Conservation (phyloP, 1,140 invertebrate genomes). For the Rhysida immarginata region DNA sequence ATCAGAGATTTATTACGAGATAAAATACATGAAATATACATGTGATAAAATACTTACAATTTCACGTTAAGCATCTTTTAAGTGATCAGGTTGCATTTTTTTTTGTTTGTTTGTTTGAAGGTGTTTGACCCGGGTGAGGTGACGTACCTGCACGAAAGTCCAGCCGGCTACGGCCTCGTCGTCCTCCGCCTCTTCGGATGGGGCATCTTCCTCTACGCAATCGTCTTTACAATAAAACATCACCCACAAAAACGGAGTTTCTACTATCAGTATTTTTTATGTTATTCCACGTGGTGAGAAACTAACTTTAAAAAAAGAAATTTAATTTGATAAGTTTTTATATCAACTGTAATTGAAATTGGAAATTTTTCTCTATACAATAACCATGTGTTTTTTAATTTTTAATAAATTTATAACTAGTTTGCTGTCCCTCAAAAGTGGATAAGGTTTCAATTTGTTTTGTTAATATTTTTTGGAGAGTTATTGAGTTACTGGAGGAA, state of each 20-base stretch:
- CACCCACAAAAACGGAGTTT: constrained; percentile 57
- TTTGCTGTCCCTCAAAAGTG: no score
- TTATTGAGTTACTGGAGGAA: no score
- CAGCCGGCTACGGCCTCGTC: constrained; percentile 70
- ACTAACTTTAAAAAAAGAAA: no score
- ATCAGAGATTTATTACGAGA: no score
- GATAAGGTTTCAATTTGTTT: no score
- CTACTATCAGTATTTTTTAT: constrained; percentile 59
- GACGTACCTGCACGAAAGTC: constrained; percentile 74
- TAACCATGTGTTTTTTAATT: no score
- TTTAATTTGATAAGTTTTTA: no score
- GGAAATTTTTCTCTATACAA: no score
- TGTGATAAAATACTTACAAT: background rate
- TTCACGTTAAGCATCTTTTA: background rate
- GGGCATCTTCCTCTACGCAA: constrained; percentile 66
- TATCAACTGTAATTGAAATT: no score
- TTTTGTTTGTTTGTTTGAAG: constrained; percentile 31
- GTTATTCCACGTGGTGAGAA: constrained; percentile 65
- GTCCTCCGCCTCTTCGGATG: constrained; percentile 58
- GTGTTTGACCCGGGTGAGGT: constrained; percentile 77
- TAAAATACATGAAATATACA: no score
- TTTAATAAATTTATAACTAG: no score
- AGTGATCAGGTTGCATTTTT: constrained; percentile 4
- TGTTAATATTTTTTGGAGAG: no score
- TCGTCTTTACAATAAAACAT: constrained; percentile 62